Percentiles rank a stretch among this genome's conserved stretches.
These are phyloP conservation scores for Autographa pulchrina DNA, from an alignment of 2,888 invertebrate genomes.

Conservation along the genomic window DNA sequence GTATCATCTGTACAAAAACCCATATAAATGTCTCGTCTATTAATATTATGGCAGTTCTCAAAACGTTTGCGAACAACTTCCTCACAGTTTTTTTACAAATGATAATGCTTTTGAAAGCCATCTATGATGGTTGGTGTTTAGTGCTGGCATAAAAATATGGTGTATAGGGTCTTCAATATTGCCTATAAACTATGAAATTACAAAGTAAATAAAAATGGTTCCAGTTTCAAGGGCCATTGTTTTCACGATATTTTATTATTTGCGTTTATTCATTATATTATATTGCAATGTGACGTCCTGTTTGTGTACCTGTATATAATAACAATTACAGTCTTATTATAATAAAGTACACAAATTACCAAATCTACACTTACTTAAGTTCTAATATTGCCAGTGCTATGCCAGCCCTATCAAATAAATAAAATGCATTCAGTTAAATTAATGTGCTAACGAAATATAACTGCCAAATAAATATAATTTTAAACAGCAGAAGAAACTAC, in stretches of 20 bases:
- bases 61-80: neutral
- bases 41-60: too few relatives aligned
- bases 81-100: slow-evolving; percentile 51
- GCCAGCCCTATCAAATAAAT: slow-evolving; percentile 47
- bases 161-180: too few relatives aligned
- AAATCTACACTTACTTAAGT: too few relatives aligned
- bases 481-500: slow-evolving; percentile 60
- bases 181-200: neutral
- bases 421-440: slow-evolving; percentile 56
- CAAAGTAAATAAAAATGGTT: too few relatives aligned
- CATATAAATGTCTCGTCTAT: too few relatives aligned
- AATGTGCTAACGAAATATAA: slow-evolving; percentile 66
- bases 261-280: too few relatives aligned
- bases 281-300: slow-evolving; percentile 18
- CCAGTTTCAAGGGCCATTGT: too few relatives aligned
- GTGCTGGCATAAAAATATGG: slow-evolving; percentile 52
- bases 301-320: neutral
- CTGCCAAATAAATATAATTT: slow-evolving; percentile 60
- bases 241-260: too few relatives aligned
- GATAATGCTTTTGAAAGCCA: slow-evolving; percentile 34
- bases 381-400: slow-evolving; percentile 18
- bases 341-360: too few relatives aligned
- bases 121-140: slow-evolving; percentile 42
- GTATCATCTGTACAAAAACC: neutral
- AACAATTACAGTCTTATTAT: too few relatives aligned